Conservation (phyloP, 2,888 invertebrate genomes). For the Belgica antarctica region DNA sequence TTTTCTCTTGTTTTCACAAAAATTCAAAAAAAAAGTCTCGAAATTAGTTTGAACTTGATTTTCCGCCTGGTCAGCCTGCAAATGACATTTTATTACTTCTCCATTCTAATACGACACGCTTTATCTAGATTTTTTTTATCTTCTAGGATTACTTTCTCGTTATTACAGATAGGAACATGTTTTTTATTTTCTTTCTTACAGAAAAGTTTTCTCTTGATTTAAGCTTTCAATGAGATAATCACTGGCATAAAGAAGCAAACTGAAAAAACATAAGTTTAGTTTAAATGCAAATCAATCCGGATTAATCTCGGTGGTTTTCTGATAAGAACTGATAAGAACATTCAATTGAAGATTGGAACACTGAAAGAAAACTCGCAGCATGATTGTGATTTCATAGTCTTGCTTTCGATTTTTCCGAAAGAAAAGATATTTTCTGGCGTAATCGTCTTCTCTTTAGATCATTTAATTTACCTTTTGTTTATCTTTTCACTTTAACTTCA, state of each 20-base stretch:
- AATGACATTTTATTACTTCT: neutral
- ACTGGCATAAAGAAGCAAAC: neutral
- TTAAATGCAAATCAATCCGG: neutral
- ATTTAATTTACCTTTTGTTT: neutral
- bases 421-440: neutral
- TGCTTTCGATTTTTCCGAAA: neutral
- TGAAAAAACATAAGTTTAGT: too few species aligned
- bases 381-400: too few species aligned
- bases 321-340: neutral
- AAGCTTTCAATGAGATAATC: slow-evolving; percentile 9
- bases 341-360: neutral
- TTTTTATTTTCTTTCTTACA: slow-evolving; percentile 12
- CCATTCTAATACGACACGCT: slow-evolving; percentile 6
- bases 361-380: too few species aligned
- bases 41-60: too few species aligned
- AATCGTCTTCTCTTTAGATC: neutral
- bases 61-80: too few species aligned
- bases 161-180: slow-evolving; percentile 29
- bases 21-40: too few species aligned
- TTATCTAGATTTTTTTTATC: slow-evolving; percentile 15
- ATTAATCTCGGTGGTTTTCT: neutral
- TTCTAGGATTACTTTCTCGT: slow-evolving; percentile 20
- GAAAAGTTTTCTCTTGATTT: too few species aligned
- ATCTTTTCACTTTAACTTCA: slow-evolving; percentile 14
- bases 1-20: too few species aligned